phyloP scores from a whole-genome alignment of 2,888 invertebrate species.

The Clanis bilineata region DNA sequence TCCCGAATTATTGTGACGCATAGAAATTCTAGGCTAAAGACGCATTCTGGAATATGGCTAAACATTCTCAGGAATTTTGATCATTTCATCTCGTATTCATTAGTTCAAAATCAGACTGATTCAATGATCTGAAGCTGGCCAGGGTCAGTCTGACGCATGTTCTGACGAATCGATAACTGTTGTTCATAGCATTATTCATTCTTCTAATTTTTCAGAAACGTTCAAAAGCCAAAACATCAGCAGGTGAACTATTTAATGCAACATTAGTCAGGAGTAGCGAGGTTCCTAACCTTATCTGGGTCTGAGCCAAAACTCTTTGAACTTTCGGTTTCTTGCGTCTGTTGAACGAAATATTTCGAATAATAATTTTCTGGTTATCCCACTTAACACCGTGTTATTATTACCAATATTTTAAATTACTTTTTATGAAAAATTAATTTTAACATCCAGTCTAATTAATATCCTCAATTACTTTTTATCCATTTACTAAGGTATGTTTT shows the following conservation, averaged over 20 bases:
- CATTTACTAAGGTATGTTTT: no score
- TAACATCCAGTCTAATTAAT: not conserved
- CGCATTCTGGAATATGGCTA: not conserved
- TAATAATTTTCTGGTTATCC: not conserved
- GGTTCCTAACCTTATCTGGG: constrained; percentile 12
- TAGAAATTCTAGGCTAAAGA: not conserved
- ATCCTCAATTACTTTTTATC: not conserved
- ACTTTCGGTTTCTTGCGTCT: not conserved
- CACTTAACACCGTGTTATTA: not conserved
- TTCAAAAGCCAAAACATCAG: not conserved
- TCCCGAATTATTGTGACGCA: not conserved
- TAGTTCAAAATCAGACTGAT: not conserved
- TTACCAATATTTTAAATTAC: not conserved
- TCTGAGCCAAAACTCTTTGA: constrained; percentile 5
- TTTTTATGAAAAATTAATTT: no score
- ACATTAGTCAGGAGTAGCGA: constrained; percentile 1
- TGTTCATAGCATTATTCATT: not conserved
- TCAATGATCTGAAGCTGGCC: not conserved
- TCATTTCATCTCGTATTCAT: not conserved
- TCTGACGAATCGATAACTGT: constrained; percentile 1
- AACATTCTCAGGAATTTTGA: not conserved
- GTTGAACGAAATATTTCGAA: not conserved
- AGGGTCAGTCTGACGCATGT: not conserved
- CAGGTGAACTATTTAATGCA: constrained; percentile 4
- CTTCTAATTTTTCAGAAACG: not conserved